A percentile compares a stretch with the other conserved stretches of the same genome.
Evolutionary conservation across 2,113 vertebrate genomes (phyloP).

Genomic region (Pangasianodon gigas): DNA sequence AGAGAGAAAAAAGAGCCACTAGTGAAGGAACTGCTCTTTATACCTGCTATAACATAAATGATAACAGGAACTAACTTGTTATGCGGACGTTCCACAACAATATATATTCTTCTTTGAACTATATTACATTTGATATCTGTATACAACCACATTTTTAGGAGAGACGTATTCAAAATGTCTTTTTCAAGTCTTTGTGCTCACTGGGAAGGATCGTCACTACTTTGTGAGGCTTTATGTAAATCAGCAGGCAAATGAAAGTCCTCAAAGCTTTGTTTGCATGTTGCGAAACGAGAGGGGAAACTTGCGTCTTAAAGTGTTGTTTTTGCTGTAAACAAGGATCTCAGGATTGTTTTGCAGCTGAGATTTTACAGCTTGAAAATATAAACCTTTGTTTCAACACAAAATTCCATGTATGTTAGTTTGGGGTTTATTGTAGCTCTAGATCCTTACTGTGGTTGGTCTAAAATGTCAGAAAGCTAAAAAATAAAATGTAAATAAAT

Average conservation of each 20-base stretch:
- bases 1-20: too few relatives aligned
- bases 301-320: neutral
- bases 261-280: constrained; percentile 22
- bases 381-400: neutral
- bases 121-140: neutral
- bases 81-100: neutral
- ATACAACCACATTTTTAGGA: neutral
- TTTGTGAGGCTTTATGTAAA: constrained; percentile 16
- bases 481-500: neutral
- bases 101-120: neutral
- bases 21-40: too few relatives aligned
- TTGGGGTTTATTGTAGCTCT: neutral
- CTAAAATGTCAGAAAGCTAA: neutral
- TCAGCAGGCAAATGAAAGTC: constrained; percentile 24
- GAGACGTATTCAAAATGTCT: neutral
- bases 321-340: neutral
- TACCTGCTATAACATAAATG: too few relatives aligned
- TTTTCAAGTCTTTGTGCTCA: neutral
- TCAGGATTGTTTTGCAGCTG: neutral
- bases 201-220: neutral
- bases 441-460: neutral
- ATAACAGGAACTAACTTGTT: too few relatives aligned
- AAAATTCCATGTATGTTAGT: neutral
- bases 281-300: neutral
- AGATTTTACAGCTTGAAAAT: neutral